Evolutionary conservation across 2,888 invertebrate genomes (phyloP).

Genomic region (Cerceris rybyensis): DNA sequence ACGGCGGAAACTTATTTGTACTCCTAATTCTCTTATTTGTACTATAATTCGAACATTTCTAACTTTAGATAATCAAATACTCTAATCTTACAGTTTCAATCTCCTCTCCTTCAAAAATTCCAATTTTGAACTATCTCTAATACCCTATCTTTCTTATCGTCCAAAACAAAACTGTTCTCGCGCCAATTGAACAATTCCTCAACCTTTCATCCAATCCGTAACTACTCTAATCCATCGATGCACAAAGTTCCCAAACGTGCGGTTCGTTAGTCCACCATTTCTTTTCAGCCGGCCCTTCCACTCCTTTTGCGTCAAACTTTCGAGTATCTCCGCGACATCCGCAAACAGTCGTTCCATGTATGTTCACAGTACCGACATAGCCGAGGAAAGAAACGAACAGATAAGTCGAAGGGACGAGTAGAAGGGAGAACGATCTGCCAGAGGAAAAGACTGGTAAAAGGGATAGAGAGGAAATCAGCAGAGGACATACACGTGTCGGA

Average conservation of each 20-base stretch:
- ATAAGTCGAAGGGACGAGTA: neutral
- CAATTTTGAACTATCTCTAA: too few relatives aligned
- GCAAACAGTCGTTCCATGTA: constrained; percentile 23
- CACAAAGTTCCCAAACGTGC: neutral
- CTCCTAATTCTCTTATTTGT: too few relatives aligned
- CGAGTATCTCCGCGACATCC: constrained; percentile 13
- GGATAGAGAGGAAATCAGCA: constrained; percentile 61
- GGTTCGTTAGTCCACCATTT: neutral
- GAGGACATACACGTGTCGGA: constrained; percentile 70
- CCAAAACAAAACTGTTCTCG: too few relatives aligned
- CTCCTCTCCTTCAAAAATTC: too few relatives aligned
- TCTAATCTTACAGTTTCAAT: too few relatives aligned
- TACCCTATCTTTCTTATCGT: too few relatives aligned
- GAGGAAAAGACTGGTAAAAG: constrained; percentile 25
- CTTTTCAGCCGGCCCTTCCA: neutral
- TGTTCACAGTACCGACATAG: constrained; percentile 4
- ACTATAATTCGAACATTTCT: too few relatives aligned
- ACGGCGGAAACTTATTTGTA: too few relatives aligned
- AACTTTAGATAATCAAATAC: too few relatives aligned
- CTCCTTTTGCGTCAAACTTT: constrained; percentile 7
- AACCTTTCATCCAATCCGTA: too few relatives aligned
- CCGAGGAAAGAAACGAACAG: neutral
- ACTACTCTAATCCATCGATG: neutral
- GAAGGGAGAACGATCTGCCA: constrained; percentile 1
- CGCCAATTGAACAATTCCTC: too few relatives aligned